Evolutionary conservation across 2,113 vertebrate species (phyloP).

Genomic region (Myanophis thanlyinensis): DNA sequence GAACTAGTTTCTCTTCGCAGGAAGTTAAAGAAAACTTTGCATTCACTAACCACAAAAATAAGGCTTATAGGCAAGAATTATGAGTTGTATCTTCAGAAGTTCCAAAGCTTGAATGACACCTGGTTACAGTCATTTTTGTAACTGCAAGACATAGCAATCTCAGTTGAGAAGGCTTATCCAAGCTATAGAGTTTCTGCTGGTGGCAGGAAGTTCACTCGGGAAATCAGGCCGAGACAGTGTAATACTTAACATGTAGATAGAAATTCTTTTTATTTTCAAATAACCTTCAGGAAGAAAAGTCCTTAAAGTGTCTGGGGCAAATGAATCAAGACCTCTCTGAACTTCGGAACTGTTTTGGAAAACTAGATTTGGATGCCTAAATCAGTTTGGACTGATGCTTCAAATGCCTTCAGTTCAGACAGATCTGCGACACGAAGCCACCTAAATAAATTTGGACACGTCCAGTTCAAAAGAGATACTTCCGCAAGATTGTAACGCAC

Average conservation of each 20-base stretch:
- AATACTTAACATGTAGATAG: background rate
- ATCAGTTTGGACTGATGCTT: background rate
- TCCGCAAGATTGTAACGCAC: background rate
- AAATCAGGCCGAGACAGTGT: background rate
- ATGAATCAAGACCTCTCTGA: background rate
- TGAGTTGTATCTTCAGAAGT: too few relatives aligned
- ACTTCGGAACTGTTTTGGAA: background rate
- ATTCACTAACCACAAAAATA: constrained; percentile 28
- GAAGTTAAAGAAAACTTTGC: constrained; percentile 38
- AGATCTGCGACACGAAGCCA: background rate
- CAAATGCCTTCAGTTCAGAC: background rate
- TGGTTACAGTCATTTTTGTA: background rate
- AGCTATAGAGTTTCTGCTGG: background rate
- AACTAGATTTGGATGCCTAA: background rate
- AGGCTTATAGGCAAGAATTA: constrained; percentile 35
- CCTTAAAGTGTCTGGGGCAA: background rate
- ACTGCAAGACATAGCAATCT: background rate
- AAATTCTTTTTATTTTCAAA: background rate
- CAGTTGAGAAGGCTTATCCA: background rate
- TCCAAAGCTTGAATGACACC: background rate
- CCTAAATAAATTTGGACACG: background rate
- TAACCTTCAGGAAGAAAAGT: background rate
- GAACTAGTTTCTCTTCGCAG: constrained; percentile 27
- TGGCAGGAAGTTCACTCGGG: background rate
- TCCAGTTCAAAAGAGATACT: background rate